These are phyloP conservation scores for Julus scandinavius DNA, from an alignment of 2,888 invertebrate genomes.

Conservation along the genomic window DNA sequence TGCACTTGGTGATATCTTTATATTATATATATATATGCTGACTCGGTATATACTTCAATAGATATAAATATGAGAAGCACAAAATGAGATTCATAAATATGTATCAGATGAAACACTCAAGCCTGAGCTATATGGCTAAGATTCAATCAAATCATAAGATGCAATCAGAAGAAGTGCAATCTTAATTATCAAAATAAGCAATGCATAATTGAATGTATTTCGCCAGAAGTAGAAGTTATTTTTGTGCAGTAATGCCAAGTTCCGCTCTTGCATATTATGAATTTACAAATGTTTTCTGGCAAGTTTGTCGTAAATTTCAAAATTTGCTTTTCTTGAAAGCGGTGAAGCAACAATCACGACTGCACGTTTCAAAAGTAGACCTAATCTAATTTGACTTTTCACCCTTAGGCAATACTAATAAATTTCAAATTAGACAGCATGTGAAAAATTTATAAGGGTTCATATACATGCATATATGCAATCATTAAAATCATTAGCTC, in stretches of 20 bases:
- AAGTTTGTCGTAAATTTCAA: neutral
- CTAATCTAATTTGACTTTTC: slow-evolving; percentile 5
- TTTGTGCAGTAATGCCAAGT: neutral
- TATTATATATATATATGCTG: too few relatives aligned
- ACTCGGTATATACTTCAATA: too few relatives aligned
- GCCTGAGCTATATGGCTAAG: neutral
- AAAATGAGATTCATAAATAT: neutral
- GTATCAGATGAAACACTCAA: neutral
- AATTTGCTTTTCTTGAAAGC: neutral
- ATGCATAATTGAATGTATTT: neutral
- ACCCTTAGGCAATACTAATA: neutral
- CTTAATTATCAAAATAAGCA: neutral
- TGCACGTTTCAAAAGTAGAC: neutral
- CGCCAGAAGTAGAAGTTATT: neutral
- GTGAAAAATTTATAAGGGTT: slow-evolving; percentile 3
- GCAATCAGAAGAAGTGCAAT: neutral
- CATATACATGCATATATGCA: neutral
- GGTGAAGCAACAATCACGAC: neutral
- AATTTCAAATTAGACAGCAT: slow-evolving; percentile 37
- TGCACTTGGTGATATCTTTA: too few relatives aligned
- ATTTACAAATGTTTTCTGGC: neutral
- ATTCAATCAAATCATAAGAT: neutral
- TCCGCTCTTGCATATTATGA: neutral
- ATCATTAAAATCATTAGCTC: slow-evolving; percentile 19
- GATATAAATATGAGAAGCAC: neutral